Conservation (phyloP, 2,888 invertebrate species). For the Acutogordius australiensis region DNA sequence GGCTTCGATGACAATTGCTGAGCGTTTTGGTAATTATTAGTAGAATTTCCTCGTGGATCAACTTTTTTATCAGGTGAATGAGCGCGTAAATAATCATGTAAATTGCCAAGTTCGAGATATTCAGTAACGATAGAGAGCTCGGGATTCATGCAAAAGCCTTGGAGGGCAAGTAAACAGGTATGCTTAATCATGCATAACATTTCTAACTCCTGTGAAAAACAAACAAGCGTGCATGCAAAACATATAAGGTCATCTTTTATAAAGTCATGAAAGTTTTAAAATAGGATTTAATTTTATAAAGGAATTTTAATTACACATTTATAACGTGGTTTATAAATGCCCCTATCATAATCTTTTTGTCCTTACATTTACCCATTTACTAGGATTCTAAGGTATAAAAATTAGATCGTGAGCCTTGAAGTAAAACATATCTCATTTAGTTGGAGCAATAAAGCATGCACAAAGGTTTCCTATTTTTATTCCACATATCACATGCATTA, state of each 20-base stretch:
- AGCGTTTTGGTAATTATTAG: background rate
- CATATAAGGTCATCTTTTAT: background rate
- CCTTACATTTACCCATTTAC: too few relatives aligned
- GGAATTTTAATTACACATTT: too few relatives aligned
- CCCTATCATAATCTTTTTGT: too few relatives aligned
- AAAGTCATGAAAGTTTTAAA: background rate
- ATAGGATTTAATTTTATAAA: too few relatives aligned
- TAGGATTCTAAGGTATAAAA: too few relatives aligned
- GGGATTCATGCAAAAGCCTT: background rate
- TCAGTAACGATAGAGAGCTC: background rate
- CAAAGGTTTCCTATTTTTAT: too few relatives aligned
- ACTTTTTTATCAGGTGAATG: background rate
- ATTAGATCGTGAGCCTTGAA: too few relatives aligned
- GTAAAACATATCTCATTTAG: too few relatives aligned
- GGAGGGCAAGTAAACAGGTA: background rate
- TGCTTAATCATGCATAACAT: background rate
- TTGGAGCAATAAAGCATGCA: too few relatives aligned
- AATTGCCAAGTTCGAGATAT: background rate
- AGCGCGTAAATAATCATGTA: background rate
- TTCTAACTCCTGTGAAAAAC: background rate
- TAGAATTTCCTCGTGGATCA: background rate
- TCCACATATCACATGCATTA: too few relatives aligned
- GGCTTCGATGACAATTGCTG: background rate
- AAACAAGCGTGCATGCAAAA: background rate
- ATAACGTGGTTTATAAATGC: too few relatives aligned